Percentiles rank a stretch among this genome's conserved stretches.
Evolutionary conservation across 23 tunicate species (phyloP).

Genomic region (Pegea sp.): DNA sequence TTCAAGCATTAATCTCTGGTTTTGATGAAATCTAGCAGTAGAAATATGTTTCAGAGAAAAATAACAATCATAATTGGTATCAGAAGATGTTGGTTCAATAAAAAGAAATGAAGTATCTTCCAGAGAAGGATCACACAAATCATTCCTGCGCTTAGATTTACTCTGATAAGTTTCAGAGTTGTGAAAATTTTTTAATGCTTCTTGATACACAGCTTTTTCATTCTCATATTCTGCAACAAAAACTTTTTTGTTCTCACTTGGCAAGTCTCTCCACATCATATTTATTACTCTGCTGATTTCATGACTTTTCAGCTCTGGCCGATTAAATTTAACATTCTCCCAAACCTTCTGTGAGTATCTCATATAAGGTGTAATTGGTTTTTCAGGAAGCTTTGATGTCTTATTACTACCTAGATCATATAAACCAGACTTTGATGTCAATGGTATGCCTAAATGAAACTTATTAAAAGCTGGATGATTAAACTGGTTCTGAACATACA

Average conservation of each 20-base stretch:
- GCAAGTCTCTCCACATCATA: slow-evolving; percentile 88
- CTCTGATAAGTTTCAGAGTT: slow-evolving; percentile 72
- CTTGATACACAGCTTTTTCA: slow-evolving; percentile 51
- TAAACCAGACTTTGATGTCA: slow-evolving; percentile 15
- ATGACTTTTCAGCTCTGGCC: slow-evolving; percentile 73
- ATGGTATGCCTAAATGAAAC: slow-evolving; percentile 48
- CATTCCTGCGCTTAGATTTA: slow-evolving; percentile 67
- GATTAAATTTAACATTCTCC: slow-evolving; percentile 82
- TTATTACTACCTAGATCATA: slow-evolving; percentile 53
- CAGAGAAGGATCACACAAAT: slow-evolving; percentile 33
- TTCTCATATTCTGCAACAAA: slow-evolving; percentile 67
- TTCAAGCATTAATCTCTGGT: slow-evolving; percentile 70
- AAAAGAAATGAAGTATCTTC: slow-evolving; percentile 71
- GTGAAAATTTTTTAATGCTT: slow-evolving; percentile 38
- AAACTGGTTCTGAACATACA: too few relatives aligned
- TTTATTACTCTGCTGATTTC: slow-evolving; percentile 84
- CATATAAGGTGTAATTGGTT: slow-evolving; percentile 84
- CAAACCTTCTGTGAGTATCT: slow-evolving; percentile 84
- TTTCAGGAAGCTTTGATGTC: slow-evolving; percentile 91
- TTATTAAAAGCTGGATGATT: slow-evolving; percentile 77
- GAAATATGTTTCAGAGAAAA: slow-evolving; percentile 80
- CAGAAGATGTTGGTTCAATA: too few relatives aligned
- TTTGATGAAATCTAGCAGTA: slow-evolving; percentile 87
- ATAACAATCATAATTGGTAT: slow-evolving; percentile 37
- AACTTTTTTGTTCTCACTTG: slow-evolving; percentile 36